These are phyloP conservation scores for Cantharis flavilabris DNA, from an alignment of 2,888 invertebrate species.

Conservation along the genomic window DNA sequence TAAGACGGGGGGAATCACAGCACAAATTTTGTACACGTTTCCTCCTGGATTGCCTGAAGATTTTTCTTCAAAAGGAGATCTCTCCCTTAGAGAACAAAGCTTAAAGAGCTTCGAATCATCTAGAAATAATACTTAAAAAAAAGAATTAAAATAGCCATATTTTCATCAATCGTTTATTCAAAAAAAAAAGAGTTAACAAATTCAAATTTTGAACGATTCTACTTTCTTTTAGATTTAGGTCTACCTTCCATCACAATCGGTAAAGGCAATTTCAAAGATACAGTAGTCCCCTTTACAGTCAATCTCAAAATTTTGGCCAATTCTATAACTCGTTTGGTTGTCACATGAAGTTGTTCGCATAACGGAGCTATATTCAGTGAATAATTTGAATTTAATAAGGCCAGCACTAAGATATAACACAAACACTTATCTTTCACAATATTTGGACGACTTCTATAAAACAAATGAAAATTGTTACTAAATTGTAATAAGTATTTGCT, in stretches of 20 bases:
- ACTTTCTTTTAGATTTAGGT: not conserved
- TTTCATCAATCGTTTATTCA: too few relatives aligned
- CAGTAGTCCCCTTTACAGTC: slow-evolving; percentile 33
- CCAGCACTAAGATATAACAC: slow-evolving; percentile 49
- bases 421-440: slow-evolving; percentile 51
- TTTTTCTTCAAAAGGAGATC: too few relatives aligned
- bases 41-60: too few relatives aligned
- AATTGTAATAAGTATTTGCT: not conserved
- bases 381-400: slow-evolving; percentile 46
- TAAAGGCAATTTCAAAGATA: slow-evolving; percentile 46
- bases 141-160: too few relatives aligned
- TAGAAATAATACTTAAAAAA: too few relatives aligned
- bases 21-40: too few relatives aligned
- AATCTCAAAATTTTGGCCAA: slow-evolving; percentile 47
- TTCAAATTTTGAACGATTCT: not conserved
- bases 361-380: slow-evolving; percentile 44
- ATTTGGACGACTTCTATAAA: slow-evolving; percentile 44
- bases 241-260: slow-evolving; percentile 35
- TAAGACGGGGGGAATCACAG: too few relatives aligned
- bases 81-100: too few relatives aligned
- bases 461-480: slow-evolving; percentile 27
- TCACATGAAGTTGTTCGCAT: slow-evolving; percentile 45
- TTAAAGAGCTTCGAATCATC: too few relatives aligned
- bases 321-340: slow-evolving; percentile 48
- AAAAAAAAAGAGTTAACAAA: not conserved